Evolutionary conservation across 2,113 vertebrate species (phyloP).

Genomic region (Hyperopisus bebe): DNA sequence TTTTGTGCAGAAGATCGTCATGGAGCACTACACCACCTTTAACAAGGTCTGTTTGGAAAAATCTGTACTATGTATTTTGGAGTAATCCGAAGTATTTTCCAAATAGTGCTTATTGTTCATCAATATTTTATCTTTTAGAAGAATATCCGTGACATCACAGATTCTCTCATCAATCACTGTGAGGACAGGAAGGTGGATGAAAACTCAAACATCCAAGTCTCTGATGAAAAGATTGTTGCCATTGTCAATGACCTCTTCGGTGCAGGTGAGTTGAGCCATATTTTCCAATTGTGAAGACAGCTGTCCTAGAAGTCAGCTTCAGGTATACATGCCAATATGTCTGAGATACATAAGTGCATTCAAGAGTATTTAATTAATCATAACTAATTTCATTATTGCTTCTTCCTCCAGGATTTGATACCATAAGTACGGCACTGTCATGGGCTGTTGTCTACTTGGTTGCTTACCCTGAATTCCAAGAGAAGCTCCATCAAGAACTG

Average conservation of each 20-base stretch:
- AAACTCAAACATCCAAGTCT: conserved; percentile 58
- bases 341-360: not conserved
- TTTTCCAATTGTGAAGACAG: not conserved
- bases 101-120: not conserved
- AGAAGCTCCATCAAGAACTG: conserved; percentile 73
- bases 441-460: conserved; percentile 81
- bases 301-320: not conserved
- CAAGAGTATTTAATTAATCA: not conserved
- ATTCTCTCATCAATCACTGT: conserved; percentile 82
- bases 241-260: conserved; percentile 85
- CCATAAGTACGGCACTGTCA: conserved; percentile 73
- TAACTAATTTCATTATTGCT: conserved; percentile 55
- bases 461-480: conserved; percentile 70
- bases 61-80: not conserved
- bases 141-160: conserved; percentile 82
- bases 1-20: conserved; percentile 65
- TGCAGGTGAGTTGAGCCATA: conserved; percentile 68
- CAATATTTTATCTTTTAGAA: conserved; percentile 52
- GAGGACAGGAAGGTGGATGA: conserved; percentile 69
- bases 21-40: conserved; percentile 67
- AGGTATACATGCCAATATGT: not conserved
- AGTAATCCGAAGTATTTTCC: not conserved
- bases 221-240: conserved; percentile 67
- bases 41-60: conserved; percentile 60
- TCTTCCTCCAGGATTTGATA: conserved; percentile 88